phyloP scores from a whole-genome alignment of 2,797 vertebrate genomes.

The Bradypus variegatus region DNA sequence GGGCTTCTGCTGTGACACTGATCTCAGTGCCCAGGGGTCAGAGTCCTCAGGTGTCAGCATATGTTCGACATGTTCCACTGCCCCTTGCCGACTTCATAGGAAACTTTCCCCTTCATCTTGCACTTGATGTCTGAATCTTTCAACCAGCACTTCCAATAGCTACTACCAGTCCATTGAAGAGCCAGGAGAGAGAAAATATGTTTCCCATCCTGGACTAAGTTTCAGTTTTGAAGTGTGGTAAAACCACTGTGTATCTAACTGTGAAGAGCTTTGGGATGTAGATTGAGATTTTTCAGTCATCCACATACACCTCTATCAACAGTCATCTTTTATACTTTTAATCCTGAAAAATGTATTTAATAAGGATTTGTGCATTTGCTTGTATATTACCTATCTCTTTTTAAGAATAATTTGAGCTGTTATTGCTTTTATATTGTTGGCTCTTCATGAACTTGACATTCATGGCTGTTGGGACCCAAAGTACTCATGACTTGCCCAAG shows the following conservation, averaged over 20 bases:
- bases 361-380: background rate
- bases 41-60: background rate
- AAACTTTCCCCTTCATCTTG: background rate
- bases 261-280: background rate
- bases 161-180: background rate
- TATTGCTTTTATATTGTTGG: background rate
- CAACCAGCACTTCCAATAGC: background rate
- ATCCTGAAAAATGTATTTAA: background rate
- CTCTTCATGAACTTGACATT: background rate
- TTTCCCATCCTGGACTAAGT: background rate
- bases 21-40: background rate
- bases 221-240: background rate
- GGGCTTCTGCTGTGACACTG: background rate
- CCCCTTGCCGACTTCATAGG: background rate
- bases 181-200: background rate
- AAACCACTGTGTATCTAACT: background rate
- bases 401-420: background rate
- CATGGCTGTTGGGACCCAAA: background rate
- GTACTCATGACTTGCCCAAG: slow-evolving; percentile 1
- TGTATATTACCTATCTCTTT: background rate
- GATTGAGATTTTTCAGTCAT: background rate
- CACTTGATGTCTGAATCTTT: background rate
- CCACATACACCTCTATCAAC: background rate
- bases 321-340: background rate
- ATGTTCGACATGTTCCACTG: background rate